phyloP scores from a whole-genome alignment of 2,797 vertebrate genomes.

The Spinus pinus region DNA sequence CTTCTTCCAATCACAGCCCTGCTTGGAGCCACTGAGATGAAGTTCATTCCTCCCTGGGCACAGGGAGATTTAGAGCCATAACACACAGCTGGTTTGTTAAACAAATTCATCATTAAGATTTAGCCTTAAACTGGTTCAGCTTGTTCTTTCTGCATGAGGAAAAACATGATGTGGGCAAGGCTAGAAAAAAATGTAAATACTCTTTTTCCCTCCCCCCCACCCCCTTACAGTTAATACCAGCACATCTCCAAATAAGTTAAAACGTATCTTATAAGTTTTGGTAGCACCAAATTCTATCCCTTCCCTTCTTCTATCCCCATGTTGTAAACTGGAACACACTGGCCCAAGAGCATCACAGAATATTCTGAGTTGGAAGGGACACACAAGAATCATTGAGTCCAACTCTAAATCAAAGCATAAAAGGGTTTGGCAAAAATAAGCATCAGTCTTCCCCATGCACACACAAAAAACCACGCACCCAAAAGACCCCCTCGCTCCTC shows the following conservation, averaged over 20 bases:
- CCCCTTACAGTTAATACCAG: background rate
- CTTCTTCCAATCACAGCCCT: background rate
- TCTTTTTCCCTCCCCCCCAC: background rate
- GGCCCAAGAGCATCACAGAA: background rate
- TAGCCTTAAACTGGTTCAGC: background rate
- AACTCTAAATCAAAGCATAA: background rate
- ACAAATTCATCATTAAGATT: background rate
- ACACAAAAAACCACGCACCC: background rate
- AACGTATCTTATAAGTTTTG: background rate
- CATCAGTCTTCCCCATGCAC: background rate
- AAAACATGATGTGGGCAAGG: background rate
- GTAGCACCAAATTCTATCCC: conserved; percentile 66
- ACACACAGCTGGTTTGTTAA: background rate
- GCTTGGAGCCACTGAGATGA: background rate
- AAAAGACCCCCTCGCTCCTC: background rate
- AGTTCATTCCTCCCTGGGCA: background rate
- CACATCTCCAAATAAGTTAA: conserved; percentile 11
- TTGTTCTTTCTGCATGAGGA: background rate
- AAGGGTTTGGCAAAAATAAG: conserved; percentile 29
- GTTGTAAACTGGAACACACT: background rate
- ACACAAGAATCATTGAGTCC: background rate
- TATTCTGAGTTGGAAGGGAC: background rate
- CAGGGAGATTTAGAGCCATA: background rate
- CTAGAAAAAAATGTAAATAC: background rate
- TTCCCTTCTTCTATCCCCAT: conserved; percentile 43